phyloP scores from a whole-genome alignment of 2,113 vertebrate genomes.

The Rhombomys opimus region DNA sequence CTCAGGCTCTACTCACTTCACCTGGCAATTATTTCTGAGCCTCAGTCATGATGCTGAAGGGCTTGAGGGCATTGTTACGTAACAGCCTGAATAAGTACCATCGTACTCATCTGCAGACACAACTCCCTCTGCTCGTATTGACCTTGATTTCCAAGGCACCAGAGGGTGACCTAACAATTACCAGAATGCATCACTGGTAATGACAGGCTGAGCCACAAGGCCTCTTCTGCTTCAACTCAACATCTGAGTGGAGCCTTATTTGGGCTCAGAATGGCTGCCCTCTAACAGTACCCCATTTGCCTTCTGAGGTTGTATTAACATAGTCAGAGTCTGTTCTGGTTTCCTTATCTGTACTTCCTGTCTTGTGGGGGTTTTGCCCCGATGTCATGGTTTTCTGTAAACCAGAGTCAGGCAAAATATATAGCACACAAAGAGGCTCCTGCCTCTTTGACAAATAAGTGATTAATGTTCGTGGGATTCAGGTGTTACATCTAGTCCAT shows the following conservation, averaged over 20 bases:
- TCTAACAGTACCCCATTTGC: neutral
- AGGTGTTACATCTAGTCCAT: neutral
- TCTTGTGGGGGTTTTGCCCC: neutral
- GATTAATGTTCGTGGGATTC: neutral
- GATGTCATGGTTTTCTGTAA: neutral
- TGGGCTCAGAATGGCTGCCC: neutral
- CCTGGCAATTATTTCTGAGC: conserved; percentile 52
- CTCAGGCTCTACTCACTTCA: conserved; percentile 25
- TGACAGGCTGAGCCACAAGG: neutral
- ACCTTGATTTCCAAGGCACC: conserved; percentile 49
- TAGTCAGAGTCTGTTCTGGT: neutral
- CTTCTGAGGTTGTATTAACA: neutral
- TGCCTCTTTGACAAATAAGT: neutral
- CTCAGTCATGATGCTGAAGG: neutral
- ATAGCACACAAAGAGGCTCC: neutral
- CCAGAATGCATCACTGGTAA: neutral
- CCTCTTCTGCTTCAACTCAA: neutral
- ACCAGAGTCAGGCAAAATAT: neutral
- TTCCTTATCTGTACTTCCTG: neutral
- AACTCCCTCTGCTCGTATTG: conserved; percentile 27
- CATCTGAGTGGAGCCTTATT: conserved; percentile 29
- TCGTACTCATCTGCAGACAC: neutral
- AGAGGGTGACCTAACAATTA: conserved; percentile 42
- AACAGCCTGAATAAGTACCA: conserved; percentile 37
- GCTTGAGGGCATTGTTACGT: conserved; percentile 36